Percentiles rank a stretch among this genome's conserved stretches.
phyloP scores from a whole-genome alignment of 2,797 vertebrate species.

The Ibycter americanus region DNA sequence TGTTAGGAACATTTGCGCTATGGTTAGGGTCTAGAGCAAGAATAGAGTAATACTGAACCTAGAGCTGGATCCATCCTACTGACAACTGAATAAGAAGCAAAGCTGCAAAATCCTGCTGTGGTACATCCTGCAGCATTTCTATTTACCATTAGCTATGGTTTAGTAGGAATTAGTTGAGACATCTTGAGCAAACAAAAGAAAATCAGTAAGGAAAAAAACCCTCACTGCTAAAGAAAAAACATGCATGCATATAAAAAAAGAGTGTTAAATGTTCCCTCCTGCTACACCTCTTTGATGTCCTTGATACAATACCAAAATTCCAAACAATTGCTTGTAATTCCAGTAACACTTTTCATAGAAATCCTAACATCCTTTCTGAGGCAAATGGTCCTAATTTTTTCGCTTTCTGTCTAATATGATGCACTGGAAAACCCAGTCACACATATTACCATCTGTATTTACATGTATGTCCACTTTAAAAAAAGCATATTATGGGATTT shows the following conservation, averaged over 20 bases:
- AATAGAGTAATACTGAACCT: neutral
- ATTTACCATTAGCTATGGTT: neutral
- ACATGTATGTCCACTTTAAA: neutral
- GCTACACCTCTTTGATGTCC: neutral
- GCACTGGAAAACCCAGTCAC: neutral
- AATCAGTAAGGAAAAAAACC: neutral
- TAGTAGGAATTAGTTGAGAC: neutral
- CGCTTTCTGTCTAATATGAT: neutral
- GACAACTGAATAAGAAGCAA: neutral
- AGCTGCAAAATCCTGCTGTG: neutral
- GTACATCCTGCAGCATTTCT: neutral
- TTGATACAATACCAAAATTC: neutral
- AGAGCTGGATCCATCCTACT: neutral
- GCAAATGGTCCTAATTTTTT: neutral
- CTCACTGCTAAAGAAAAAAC: neutral
- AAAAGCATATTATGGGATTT: neutral
- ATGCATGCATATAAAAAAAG: neutral
- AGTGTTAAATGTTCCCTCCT: neutral
- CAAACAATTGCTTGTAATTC: neutral
- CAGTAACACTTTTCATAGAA: neutral
- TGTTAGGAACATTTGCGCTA: neutral
- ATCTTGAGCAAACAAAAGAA: conserved; percentile 14
- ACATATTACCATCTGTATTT: neutral
- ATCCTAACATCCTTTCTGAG: neutral
- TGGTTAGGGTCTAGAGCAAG: neutral